These are phyloP conservation scores for Labia minor DNA, from an alignment of 2,888 invertebrate genomes.

Conservation along the genomic window DNA sequence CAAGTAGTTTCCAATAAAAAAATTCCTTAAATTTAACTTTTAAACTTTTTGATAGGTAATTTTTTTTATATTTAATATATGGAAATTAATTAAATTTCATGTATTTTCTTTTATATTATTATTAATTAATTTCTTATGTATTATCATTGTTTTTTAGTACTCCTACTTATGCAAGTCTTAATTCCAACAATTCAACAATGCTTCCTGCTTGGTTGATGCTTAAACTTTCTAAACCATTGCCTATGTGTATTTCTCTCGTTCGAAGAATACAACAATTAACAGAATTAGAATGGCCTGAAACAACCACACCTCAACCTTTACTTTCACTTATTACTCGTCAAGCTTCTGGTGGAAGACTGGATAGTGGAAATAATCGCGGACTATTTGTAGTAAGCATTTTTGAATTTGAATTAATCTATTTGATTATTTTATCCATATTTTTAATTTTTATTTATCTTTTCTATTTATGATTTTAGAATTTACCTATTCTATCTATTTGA, in stretches of 20 bases:
- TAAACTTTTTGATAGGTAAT: too few species aligned
- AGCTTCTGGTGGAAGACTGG: constrained; percentile 60
- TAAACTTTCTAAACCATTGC: constrained; percentile 71
- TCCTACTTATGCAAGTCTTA: constrained; percentile 70
- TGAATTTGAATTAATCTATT: too few species aligned
- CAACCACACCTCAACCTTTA: constrained; percentile 49
- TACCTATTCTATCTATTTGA: neutral
- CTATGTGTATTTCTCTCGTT: constrained; percentile 68
- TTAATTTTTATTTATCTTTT: neutral
- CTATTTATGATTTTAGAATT: neutral
- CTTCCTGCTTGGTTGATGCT: constrained; percentile 85
- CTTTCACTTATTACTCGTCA: constrained; percentile 69
- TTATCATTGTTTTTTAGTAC: constrained; percentile 44
- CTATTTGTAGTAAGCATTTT: constrained; percentile 64
- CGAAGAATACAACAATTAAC: constrained; percentile 53
- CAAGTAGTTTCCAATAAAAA: too few species aligned
- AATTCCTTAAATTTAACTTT: too few species aligned
- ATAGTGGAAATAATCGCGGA: constrained; percentile 62
- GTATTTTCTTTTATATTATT: too few species aligned
- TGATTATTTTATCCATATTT: neutral
- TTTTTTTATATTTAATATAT: too few species aligned
- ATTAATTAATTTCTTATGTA: constrained; percentile 37
- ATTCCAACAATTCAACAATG: constrained; percentile 73
- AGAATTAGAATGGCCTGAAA: constrained; percentile 46
- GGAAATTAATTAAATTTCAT: too few species aligned